These are phyloP conservation scores for Nudaria mundana DNA, from an alignment of 2,888 invertebrate species.

Conservation along the genomic window DNA sequence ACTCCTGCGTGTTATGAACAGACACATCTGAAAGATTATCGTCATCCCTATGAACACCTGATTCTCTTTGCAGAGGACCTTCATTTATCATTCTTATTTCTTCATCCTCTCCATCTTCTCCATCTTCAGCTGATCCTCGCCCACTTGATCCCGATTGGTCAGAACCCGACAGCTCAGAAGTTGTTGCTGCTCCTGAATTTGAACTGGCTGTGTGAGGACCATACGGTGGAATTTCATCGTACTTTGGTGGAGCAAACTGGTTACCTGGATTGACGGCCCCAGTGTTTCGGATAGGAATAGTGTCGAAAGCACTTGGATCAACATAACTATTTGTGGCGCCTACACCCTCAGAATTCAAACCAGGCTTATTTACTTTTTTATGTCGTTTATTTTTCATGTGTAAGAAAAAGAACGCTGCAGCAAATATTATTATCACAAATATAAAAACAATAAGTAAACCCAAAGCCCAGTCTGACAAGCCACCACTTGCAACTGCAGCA, in stretches of 20 bases:
- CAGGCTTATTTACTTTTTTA: slow-evolving; percentile 89
- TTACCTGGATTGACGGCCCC: slow-evolving; percentile 74
- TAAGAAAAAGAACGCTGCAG: slow-evolving; percentile 91
- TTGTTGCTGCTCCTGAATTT: slow-evolving; percentile 89
- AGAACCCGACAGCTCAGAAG: slow-evolving; percentile 95
- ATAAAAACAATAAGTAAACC: slow-evolving; percentile 92
- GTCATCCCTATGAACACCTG: slow-evolving; percentile 83
- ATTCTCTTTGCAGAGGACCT: slow-evolving; percentile 89
- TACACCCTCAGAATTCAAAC: slow-evolving; percentile 86
- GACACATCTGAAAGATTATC: slow-evolving; percentile 93
- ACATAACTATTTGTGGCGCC: slow-evolving; percentile 92
- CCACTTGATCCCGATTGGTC: slow-evolving; percentile 98
- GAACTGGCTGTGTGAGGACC: slow-evolving; percentile 89
- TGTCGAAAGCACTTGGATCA: slow-evolving; percentile 94
- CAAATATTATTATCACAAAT: slow-evolving; percentile 90
- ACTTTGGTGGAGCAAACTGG: slow-evolving; percentile 94
- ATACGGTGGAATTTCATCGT: slow-evolving; percentile 94
- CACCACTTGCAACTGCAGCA: slow-evolving; percentile 83
- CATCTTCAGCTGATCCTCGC: slow-evolving; percentile 97
- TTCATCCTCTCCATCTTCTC: slow-evolving; percentile 95
- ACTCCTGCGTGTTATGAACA: slow-evolving; percentile 97
- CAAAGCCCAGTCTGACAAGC: slow-evolving; percentile 93
- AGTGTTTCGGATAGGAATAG: slow-evolving; percentile 90
- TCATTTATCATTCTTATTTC: slow-evolving; percentile 99
- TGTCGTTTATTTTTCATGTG: slow-evolving; percentile 91